Evolutionary conservation across 2,797 vertebrate species (phyloP), one percentile per base, ranked within the genome.

Genomic region (Danionella dracula): DNA sequence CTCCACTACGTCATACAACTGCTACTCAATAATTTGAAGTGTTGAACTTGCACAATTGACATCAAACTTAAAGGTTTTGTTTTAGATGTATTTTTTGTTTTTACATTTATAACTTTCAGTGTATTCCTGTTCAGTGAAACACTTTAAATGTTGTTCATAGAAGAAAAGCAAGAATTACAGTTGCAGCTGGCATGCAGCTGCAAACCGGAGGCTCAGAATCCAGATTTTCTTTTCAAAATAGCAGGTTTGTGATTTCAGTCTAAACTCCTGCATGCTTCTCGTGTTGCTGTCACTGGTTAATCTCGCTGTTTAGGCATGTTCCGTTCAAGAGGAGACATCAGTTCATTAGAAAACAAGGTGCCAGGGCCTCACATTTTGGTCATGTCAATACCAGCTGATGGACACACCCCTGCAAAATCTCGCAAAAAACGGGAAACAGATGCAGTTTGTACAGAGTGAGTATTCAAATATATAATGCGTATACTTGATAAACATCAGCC

Each of bases 301-400:
- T 55, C 19, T 32, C 29, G 4, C 32, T 27, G 6, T 17, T 37
- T 51, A 89, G 87, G 85, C 15, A 58, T 79, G 4, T 2, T 0
- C 0, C 7, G 0, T 6, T 11, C 1, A 0, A 81, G 94, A 4
- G 91, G 91, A 8, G 94, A 97, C 78, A 69, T 57, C 11, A 20
- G 0, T 0, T 0, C 0, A 1, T 13, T 5, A 45, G 23, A 0
- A 21, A 0, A 1, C 13, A 32, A 46, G 0, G 0, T 87, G 0
- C 0, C 80, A 8, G 69, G 76, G 4, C 89, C 93, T 1, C 90
- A 91, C 79, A 86, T 95, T 72, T 81, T 95, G 64, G 89, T 93
- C 62, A 94, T 92, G 90, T 92, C 92, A 45, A 92, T 90, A 70
- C 92, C 92, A 0, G 77, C 83, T 7, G 90, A 92, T 1, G 72